Conservation (phyloP, 2,113 vertebrate genomes). For the Bathybates hornii region DNA sequence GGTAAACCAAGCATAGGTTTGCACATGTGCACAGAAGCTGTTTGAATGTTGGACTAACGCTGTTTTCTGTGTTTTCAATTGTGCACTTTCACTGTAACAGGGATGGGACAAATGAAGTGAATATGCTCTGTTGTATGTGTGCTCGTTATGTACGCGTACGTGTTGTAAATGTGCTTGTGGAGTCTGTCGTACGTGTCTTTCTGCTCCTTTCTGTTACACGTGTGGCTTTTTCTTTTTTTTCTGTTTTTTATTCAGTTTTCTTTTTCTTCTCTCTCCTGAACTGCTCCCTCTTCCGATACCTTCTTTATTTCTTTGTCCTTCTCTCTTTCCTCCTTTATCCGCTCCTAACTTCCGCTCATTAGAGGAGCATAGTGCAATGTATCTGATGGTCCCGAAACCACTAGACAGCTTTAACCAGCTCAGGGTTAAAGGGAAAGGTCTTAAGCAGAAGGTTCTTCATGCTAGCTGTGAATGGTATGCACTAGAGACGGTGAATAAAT, state of each 20-base stretch:
- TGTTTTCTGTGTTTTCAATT: neutral
- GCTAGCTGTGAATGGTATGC: constrained; percentile 83
- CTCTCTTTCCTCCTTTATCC: neutral
- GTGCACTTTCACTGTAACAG: neutral
- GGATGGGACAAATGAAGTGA: neutral
- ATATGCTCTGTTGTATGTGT: neutral
- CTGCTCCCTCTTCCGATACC: neutral
- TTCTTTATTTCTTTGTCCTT: neutral
- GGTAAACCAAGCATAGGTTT: neutral
- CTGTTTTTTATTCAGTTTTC: neutral
- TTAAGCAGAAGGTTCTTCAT: constrained; percentile 86
- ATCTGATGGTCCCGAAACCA: constrained; percentile 88
- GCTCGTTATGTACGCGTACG: neutral
- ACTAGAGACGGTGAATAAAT: neutral
- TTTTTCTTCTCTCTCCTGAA: neutral
- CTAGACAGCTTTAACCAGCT: constrained; percentile 87
- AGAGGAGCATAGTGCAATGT: constrained; percentile 90
- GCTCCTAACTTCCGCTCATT: constrained; percentile 64
- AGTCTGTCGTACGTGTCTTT: neutral
- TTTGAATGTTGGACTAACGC: constrained; percentile 12
- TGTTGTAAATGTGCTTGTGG: neutral
- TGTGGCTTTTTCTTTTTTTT: constrained; percentile 5
- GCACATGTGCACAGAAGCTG: neutral
- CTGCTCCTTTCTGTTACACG: neutral
- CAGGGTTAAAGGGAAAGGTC: constrained; percentile 87